Conservation (phyloP, 92 coral and sea anemone species). For the Bergia sp. region DNA sequence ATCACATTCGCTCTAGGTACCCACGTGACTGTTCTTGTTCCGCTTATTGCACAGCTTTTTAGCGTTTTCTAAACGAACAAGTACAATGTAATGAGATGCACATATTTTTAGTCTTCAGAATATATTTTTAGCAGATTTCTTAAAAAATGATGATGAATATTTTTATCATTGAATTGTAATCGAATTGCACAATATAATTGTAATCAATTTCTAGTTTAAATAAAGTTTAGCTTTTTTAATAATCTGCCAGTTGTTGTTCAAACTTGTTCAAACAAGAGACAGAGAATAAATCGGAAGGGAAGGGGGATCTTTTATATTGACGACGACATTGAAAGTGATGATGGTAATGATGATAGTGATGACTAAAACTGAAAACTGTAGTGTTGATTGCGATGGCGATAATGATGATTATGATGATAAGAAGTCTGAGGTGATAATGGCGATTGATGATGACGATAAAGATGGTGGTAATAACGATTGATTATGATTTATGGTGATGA, state of each 20-base stretch:
- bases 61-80: neutral
- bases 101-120: neutral
- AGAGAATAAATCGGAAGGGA: neutral
- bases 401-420: neutral
- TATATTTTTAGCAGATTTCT: conserved; percentile 4
- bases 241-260: neutral
- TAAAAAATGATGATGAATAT: neutral
- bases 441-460: neutral
- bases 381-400: neutral
- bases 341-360: neutral
- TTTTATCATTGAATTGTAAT: neutral
- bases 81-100: conserved; percentile 20
- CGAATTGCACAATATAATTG: conserved; percentile 2
- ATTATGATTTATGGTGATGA: neutral
- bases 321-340: neutral
- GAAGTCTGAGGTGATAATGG: neutral
- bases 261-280: neutral
- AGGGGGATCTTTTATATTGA: neutral
- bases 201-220: neutral
- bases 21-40: neutral
- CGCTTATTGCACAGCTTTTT: neutral
- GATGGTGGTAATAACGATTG: neutral
- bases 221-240: too few relatives aligned
- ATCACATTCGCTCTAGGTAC: neutral
- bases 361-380: too few relatives aligned